Percentiles rank a stretch among this genome's conserved stretches.
Evolutionary conservation across 2,888 invertebrate species (phyloP).

Genomic region (Anthoptus insignis): DNA sequence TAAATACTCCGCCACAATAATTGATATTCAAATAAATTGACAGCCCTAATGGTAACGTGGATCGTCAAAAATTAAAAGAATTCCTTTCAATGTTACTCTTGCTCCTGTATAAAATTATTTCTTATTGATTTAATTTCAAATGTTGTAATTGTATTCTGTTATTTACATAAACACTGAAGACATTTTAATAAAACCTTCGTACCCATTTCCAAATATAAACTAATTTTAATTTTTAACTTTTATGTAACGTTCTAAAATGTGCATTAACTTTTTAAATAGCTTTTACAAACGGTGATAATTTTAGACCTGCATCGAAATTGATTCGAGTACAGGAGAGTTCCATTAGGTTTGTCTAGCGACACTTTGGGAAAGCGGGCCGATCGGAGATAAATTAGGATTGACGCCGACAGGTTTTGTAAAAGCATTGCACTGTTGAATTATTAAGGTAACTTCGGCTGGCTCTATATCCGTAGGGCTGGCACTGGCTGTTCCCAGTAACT

Average conservation of each 20-base stretch:
- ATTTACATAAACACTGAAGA: neutral
- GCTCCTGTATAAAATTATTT: neutral
- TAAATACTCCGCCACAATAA: no score
- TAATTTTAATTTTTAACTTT: no score
- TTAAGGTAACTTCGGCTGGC: slow-evolving; percentile 80
- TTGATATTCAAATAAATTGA: neutral
- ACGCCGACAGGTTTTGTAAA: slow-evolving; percentile 86
- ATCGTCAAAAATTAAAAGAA: neutral
- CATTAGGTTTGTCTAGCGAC: slow-evolving; percentile 83
- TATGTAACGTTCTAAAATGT: no score
- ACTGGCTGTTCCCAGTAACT: slow-evolving; percentile 58
- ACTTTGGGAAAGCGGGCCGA: slow-evolving; percentile 81
- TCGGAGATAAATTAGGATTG: slow-evolving; percentile 85
- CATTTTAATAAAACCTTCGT: no score
- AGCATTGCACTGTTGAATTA: slow-evolving; percentile 87
- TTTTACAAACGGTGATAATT: slow-evolving; percentile 24
- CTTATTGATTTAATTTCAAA: neutral
- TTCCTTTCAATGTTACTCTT: neutral
- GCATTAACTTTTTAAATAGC: neutral
- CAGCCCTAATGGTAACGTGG: neutral
- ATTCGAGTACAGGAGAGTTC: slow-evolving; percentile 73
- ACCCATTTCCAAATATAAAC: no score
- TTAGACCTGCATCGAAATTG: slow-evolving; percentile 38
- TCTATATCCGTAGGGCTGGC: slow-evolving; percentile 76
- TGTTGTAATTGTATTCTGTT: neutral